Conservation (phyloP, 1,140 invertebrate genomes). For the Brachystomella parvula region DNA sequence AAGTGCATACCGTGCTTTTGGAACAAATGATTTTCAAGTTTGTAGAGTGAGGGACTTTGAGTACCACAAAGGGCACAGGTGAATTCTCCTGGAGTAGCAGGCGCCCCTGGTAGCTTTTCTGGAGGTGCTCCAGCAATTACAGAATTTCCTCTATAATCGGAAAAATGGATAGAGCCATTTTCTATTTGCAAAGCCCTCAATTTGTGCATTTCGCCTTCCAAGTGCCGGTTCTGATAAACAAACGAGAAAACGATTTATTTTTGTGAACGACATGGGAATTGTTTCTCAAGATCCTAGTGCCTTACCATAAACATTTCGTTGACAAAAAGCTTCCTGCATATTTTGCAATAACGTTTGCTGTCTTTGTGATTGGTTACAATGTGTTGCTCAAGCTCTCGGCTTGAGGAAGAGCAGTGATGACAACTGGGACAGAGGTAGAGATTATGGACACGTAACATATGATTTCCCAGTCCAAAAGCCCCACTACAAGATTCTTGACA, state of each 20-base stretch:
- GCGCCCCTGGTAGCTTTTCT: neutral
- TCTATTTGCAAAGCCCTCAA: neutral
- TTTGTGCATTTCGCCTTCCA: neutral
- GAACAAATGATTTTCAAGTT: neutral
- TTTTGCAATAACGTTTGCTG: neutral
- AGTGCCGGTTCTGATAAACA: neutral
- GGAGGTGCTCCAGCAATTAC: neutral
- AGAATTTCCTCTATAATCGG: neutral
- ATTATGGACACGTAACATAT: neutral
- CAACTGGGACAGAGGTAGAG: neutral
- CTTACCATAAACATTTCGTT: neutral
- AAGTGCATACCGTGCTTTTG: neutral
- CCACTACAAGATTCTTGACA: neutral
- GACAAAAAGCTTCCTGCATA: neutral
- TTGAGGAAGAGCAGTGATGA: neutral
- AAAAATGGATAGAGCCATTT: too few relatives aligned
- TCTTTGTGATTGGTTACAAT: neutral
- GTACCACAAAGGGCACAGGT: neutral
- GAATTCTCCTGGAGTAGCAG: neutral
- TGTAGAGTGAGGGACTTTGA: neutral
- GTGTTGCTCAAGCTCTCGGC: neutral
- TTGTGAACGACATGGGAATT: neutral
- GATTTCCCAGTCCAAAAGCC: slow-evolving; percentile 5
- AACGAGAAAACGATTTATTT: neutral
- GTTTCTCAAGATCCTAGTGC: neutral